Percentiles rank a stretch among this genome's conserved stretches.
Evolutionary conservation across 2,797 vertebrate species (phyloP).

Genomic region (Periophthalmus magnuspinnatus): DNA sequence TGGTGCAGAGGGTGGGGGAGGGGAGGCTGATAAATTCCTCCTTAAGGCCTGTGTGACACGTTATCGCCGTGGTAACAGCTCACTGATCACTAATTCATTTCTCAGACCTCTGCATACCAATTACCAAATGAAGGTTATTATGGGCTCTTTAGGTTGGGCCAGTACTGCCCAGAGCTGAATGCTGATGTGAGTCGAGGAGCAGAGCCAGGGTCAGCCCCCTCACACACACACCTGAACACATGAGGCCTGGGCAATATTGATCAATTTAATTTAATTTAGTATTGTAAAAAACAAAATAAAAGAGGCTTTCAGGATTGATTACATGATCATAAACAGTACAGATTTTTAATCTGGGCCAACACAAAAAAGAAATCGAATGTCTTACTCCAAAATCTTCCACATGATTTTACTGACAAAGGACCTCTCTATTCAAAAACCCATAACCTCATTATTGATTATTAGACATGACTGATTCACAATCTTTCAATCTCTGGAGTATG

Average conservation of each 20-base stretch:
- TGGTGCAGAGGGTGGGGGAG: conserved; percentile 39
- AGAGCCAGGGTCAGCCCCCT: conserved; percentile 41
- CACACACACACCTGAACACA: background rate
- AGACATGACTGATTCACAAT: too few relatives aligned
- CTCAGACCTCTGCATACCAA: conserved; percentile 80
- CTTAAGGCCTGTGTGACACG: conserved; percentile 75
- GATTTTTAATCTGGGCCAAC: too few relatives aligned
- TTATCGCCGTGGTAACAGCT: conserved; percentile 81
- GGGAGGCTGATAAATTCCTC: conserved; percentile 58
- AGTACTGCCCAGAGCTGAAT: conserved; percentile 41
- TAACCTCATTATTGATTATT: too few relatives aligned
- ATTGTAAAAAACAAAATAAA: background rate
- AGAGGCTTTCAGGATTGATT: too few relatives aligned
- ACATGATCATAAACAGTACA: background rate
- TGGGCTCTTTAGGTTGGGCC: conserved; percentile 64
- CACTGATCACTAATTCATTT: conserved; percentile 88
- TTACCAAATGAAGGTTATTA: conserved; percentile 86
- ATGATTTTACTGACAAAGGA: too few relatives aligned
- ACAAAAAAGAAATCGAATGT: too few relatives aligned
- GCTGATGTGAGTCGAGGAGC: conserved; percentile 53
- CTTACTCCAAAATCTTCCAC: too few relatives aligned
- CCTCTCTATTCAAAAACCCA: too few relatives aligned
- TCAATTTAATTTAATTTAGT: too few relatives aligned
- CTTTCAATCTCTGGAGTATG: too few relatives aligned
- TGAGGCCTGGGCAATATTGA: too few relatives aligned